Evolutionary conservation across 2,797 vertebrate species (phyloP), one percentile per base, ranked within the genome.

Genomic region (Pseudomugil tenellus): DNA sequence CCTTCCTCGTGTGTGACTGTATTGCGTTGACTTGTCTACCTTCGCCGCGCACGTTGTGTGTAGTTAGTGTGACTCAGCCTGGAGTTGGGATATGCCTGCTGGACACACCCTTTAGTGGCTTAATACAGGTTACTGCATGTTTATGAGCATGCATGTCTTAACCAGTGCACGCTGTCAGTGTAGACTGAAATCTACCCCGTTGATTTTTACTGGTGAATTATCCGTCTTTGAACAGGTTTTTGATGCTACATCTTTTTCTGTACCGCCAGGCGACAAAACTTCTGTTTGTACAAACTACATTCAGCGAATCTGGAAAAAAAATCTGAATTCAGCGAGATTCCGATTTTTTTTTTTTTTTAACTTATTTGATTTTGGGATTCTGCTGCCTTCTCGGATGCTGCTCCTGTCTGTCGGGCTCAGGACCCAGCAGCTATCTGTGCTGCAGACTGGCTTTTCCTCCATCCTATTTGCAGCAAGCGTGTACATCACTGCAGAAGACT

Each of bases 41-140:
- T 70, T 28, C 63, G 23, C 54, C 26, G 17, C 1, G 19, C 26
- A 23, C 54, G 55, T 70, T 48, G 37, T 28, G 48, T 67, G 10
- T 65, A 62, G 49, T 71, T 14, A 63, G 62, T 74, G 61, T 65
- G 74, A 60, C 39, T 70, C 32, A 74, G 51, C 73, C 68, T 16
- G 21, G 65, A 56, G 79, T 48, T 31, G 58, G 70, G 58, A 63
- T 61, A 12, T 70, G 68, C 63, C 67, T 65, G 29, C 37, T 58
- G 72, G 76, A 83, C 84, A 79, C 83, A 73, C 83, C 84, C 77
- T 75, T 76, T 60, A 53, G 62, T 74, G 57, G 49, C 69, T 81
- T 48, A 74, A 57, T 32, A 28, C 91, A 90, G 72, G 87, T 80
- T 74, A 26, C 65, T 67, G 77, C 88, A 82, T 43, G 89, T 78